phyloP scores from a whole-genome alignment of 2,888 invertebrate species.

The Zhengitettix transpicula region DNA sequence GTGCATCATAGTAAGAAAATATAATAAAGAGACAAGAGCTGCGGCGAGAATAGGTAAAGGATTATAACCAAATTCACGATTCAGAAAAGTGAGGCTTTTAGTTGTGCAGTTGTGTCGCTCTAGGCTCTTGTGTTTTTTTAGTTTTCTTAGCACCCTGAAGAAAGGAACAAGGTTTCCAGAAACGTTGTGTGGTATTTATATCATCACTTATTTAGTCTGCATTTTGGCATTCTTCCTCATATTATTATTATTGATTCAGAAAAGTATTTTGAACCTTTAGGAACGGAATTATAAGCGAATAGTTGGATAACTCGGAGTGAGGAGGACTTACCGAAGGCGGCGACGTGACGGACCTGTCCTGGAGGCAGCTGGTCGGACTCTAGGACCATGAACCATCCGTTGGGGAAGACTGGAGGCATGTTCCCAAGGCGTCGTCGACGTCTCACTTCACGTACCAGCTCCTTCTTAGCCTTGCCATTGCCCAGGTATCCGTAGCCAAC shows the following conservation, averaged over 20 bases:
- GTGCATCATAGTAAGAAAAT: too few relatives aligned
- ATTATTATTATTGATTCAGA: not conserved
- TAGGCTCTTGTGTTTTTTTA: too few relatives aligned
- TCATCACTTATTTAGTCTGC: too few relatives aligned
- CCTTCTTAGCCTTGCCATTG: conserved; percentile 16
- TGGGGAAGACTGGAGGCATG: conserved; percentile 71
- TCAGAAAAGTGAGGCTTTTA: too few relatives aligned
- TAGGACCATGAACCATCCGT: conserved; percentile 72
- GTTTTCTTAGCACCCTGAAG: too few relatives aligned
- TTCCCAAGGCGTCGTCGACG: conserved; percentile 39
- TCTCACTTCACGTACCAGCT: conserved; percentile 30
- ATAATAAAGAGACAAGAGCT: too few relatives aligned
- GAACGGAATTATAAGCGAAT: not conserved
- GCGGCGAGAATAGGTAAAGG: too few relatives aligned
- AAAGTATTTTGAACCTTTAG: not conserved
- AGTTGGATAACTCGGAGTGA: not conserved
- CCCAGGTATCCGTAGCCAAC: conserved; percentile 28
- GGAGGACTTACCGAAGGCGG: conserved; percentile 42
- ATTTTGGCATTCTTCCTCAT: not conserved
- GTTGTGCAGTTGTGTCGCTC: too few relatives aligned
- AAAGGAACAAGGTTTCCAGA: too few relatives aligned
- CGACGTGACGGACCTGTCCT: conserved; percentile 38
- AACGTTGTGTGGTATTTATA: too few relatives aligned
- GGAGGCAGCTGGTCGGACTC: conserved; percentile 45
- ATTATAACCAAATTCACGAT: too few relatives aligned